Evolutionary conservation across 2,797 vertebrate species (phyloP).

Genomic region (Rousettus madagascariensis): DNA sequence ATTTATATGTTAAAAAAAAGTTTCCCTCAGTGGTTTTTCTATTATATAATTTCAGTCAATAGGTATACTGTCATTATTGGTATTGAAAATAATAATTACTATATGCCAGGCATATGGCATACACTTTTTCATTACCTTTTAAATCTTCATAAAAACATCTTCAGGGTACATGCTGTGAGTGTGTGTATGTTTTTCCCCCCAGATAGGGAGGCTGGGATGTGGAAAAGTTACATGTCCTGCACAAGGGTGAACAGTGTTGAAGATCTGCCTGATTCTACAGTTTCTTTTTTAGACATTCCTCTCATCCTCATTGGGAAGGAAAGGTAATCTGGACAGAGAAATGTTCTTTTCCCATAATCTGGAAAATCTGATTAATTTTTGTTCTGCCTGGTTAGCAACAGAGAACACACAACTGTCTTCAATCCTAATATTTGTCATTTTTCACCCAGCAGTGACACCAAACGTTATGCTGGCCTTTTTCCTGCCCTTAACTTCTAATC

Average conservation of each 20-base stretch:
- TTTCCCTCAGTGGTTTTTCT: neutral
- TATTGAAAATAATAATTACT: constrained; percentile 3
- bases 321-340: neutral
- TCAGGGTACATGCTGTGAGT: neutral
- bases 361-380: neutral
- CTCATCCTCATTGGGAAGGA: neutral
- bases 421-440: neutral
- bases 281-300: constrained; percentile 1
- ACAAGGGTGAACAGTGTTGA: neutral
- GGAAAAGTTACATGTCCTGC: neutral
- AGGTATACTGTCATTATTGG: neutral
- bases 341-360: neutral
- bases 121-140: neutral
- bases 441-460: neutral
- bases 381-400: neutral
- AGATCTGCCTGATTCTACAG: neutral
- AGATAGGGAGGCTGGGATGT: neutral
- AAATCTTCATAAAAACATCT: neutral
- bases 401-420: neutral
- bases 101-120: neutral
- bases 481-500: neutral
- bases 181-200: neutral
- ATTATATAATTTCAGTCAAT: neutral
- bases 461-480: neutral
- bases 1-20: neutral